Conservation (phyloP, 2,888 invertebrate genomes). For the Apantesis nais region DNA sequence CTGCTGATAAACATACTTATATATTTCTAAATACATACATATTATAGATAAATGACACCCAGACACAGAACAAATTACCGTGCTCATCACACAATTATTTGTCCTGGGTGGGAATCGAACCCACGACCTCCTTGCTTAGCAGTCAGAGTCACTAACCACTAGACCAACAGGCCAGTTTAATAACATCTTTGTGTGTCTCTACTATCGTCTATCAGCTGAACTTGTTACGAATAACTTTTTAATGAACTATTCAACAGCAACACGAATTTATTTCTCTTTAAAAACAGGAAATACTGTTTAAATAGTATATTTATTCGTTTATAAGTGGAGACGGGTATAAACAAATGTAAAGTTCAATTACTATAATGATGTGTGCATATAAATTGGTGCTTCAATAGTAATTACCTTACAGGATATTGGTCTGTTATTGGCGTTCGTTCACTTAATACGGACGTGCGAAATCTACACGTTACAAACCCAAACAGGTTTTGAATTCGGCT, state of each 20-base stretch:
- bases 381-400: constrained; percentile 40
- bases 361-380: constrained; percentile 15
- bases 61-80: no score
- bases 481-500: constrained; percentile 55
- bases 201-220: not conserved
- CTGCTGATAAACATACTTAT: no score
- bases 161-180: no score
- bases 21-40: no score
- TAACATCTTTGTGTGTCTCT: no score
- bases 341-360: constrained; percentile 7
- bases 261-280: not conserved
- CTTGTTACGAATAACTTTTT: not conserved
- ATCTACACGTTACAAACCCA: constrained; percentile 60
- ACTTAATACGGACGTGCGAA: constrained; percentile 62
- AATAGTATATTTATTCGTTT: not conserved
- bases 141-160: no score
- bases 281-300: not conserved
- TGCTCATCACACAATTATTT: no score
- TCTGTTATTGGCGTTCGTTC: constrained; percentile 53
- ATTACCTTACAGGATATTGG: constrained; percentile 53
- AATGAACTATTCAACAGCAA: not conserved
- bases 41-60: no score
- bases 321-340: not conserved
- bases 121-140: no score
- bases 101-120: no score